Evolutionary conservation across 2,113 vertebrate genomes (phyloP), one percentile per base, ranked within the genome.

Genomic region (Catharus bicknelli): DNA sequence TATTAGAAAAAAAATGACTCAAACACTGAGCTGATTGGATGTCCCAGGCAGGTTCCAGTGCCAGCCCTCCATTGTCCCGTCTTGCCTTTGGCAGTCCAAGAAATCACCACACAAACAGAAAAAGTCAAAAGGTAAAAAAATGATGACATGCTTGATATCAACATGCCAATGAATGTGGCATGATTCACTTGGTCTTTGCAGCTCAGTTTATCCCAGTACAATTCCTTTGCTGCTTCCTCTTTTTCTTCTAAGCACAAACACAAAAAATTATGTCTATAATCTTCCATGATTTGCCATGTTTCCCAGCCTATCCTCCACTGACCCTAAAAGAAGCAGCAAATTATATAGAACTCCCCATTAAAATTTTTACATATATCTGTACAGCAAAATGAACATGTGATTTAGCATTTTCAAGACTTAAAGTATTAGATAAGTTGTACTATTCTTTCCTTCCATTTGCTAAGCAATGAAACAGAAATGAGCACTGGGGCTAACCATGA

Each of bases 111-210:
- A 23, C 23, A 32, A 57, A 47, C 0, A 59, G 29, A 40, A 42
- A 13, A 68, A n/a, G 75, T 34, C 59, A 67, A 22, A 21, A 66
- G 54, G 45, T 32, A 30, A 30, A 85, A 26, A 80, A 79, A 38
- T 7, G 9, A 43, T 2, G 2, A 36, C n/a, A 55, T 3, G n/a
- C 32, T 42, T 23, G 0, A 16, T n/a, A 51, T 51, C 58, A 20
- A 27, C 1, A 0, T 7, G 38, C 17, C 62, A 68, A 6, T 2
- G 32, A 79, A 32, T 0, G 51, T 3, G 11, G 4, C 25, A 23
- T 17, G 22, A 69, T 30, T 57, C 69, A 29, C 25, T 38, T 9
- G 47, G 32, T 23, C 61, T 45, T 68, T 3, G 5, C 42, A 58
- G 48, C 21, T 62, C 15, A 22, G 3, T 53, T 77, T 73, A 20